Percentiles rank a stretch among this genome's conserved stretches.
phyloP scores from a whole-genome alignment of 2,797 vertebrate species.

The Chaetophractus vellerosus region DNA sequence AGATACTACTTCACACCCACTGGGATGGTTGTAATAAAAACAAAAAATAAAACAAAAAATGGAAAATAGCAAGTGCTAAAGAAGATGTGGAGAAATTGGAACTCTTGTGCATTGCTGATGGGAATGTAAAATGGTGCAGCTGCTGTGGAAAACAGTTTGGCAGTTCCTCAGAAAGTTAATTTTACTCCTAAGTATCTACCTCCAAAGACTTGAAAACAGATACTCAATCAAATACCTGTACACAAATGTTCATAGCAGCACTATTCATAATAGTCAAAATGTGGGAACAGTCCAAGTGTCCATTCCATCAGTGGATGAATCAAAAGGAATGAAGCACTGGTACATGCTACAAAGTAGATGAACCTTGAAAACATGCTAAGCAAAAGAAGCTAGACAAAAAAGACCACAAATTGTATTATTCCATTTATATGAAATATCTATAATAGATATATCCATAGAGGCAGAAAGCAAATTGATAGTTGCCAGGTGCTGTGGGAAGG shows the following conservation, averaged over 20 bases:
- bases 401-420: not conserved
- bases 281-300: not conserved
- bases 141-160: not conserved
- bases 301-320: not conserved
- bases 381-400: not conserved
- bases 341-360: not conserved
- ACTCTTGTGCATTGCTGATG: not conserved
- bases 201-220: conserved; percentile 18
- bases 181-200: not conserved
- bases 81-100: conserved; percentile 2
- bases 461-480: not conserved
- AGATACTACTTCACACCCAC: not conserved
- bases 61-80: not conserved
- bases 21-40: not conserved
- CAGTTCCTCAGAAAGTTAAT: not conserved
- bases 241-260: not conserved
- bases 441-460: not conserved
- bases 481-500: not conserved
- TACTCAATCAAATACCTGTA: not conserved
- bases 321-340: not conserved
- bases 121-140: conserved; percentile 3
- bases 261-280: not conserved
- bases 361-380: not conserved
- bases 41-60: not conserved
- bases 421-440: not conserved